Evolutionary conservation across 2,797 vertebrate genomes (phyloP).

Genomic region (Silurus aristotelis): DNA sequence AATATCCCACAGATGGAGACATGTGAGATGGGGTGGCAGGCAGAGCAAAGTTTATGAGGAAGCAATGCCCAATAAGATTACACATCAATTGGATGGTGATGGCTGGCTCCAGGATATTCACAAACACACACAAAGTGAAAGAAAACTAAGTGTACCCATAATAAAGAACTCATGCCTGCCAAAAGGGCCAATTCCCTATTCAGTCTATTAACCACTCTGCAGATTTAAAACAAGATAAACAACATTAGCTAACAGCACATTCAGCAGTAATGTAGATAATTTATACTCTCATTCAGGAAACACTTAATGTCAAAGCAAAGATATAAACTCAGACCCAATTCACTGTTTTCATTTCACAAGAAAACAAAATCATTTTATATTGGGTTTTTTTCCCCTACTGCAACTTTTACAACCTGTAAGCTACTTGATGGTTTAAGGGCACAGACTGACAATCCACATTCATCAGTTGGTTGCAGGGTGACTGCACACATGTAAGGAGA

Average conservation of each 20-base stretch:
- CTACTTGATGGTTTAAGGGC: slow-evolving; percentile 3
- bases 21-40: slow-evolving; percentile 31
- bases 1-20: slow-evolving; percentile 46
- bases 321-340: slow-evolving; percentile 9
- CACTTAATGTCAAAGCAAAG: slow-evolving; percentile 8
- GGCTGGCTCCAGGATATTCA: slow-evolving; percentile 10
- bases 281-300: slow-evolving; percentile 18
- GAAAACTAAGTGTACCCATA: slow-evolving; percentile 4
- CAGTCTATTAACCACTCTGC: slow-evolving; percentile 18
- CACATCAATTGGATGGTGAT: slow-evolving; percentile 50
- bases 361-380: neutral
- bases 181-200: slow-evolving; percentile 11
- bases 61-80: slow-evolving; percentile 40
- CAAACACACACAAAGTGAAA: neutral
- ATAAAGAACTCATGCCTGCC: neutral
- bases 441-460: slow-evolving; percentile 27
- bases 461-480: slow-evolving; percentile 9
- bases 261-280: neutral
- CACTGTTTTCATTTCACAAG: slow-evolving; percentile 11
- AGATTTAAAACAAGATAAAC: slow-evolving; percentile 8
- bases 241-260: neutral
- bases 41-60: slow-evolving; percentile 35
- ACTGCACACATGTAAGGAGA: slow-evolving; percentile 3
- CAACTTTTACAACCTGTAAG: neutral
- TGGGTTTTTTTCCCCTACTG: neutral